Evolutionary conservation across 1,140 invertebrate species (phyloP).

Genomic region (Drosophila sp.): DNA sequence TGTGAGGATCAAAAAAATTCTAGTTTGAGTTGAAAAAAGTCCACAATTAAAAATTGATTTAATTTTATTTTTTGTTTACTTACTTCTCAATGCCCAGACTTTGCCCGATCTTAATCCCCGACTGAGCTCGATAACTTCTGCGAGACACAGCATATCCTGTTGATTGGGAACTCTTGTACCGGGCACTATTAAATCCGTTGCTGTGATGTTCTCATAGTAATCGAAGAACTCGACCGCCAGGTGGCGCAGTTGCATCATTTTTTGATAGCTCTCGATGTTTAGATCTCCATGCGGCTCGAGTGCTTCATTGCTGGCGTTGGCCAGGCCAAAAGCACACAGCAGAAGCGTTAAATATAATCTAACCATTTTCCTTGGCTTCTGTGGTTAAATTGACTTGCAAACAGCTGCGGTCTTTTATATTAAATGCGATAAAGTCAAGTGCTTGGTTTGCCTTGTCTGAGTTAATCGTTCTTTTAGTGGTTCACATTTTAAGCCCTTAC

Average conservation of each 20-base stretch:
- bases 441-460: too few species aligned
- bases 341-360: neutral
- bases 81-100: constrained; percentile 56
- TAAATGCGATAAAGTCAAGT: too few species aligned
- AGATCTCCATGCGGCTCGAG: neutral
- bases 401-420: constrained; percentile 5
- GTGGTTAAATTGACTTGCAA: neutral
- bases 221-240: constrained; percentile 47
- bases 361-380: neutral
- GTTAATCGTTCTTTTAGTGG: too few species aligned
- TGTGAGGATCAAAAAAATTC: too few species aligned
- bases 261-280: constrained; percentile 3
- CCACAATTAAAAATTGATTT: too few species aligned
- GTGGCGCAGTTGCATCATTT: constrained; percentile 45
- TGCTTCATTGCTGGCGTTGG: neutral
- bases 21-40: too few species aligned
- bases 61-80: neutral
- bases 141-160: constrained; percentile 47
- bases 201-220: constrained; percentile 33
- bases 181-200: constrained; percentile 18
- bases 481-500: too few species aligned
- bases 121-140: constrained; percentile 41
- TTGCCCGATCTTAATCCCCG: constrained; percentile 16
- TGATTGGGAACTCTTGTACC: neutral
- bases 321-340: neutral